Base-by-base conservation (phyloP, 2,888 invertebrate species). In the Thyatira batis region DNA sequence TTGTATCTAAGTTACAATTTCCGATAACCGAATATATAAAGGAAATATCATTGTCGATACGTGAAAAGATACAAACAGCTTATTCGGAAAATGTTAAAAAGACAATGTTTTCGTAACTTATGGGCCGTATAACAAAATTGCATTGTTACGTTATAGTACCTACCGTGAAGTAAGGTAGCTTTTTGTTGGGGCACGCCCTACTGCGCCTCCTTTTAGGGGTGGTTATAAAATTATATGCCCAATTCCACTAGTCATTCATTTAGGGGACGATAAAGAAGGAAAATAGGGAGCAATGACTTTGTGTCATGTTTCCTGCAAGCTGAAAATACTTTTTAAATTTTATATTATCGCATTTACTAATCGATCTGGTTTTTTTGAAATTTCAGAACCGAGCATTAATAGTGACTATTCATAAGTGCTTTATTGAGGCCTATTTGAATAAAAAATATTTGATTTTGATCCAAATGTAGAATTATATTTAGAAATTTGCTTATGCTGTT, bases 191-290 rank as follows among this genome's bases (percentile, higher is more conserved):
- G 54, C 77, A 66, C 77, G 46, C 75, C 79, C 72, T 60, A 33
- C 64, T 53, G 60, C 65, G 61, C 67, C 66, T 65, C 50, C 58
- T 58, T 59, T 54, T 56, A 65, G 68, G 78, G 67, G 68, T 61
- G 69, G 63, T 76, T 78, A 78, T 82, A 73, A 79, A 83, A 82
- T 83, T 80, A 80, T 77, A 73, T 71, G 65, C 69, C 71, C 73
- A 78, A 76, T 77, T 70, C 75, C 73, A 74, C 74, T 69, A 78
- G 75, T 78, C 73, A 77, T 78, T 80, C 69, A 73, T 61, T 58
- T 55, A 70, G 65, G 73, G 72, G 67, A 65, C 54, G 61, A 65
- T 72, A 63, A 63, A 57, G 67, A 67, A 61, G 60, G 51, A 52
- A 65, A 64, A 65, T 67, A 68, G 70, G 64, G 67, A 69, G 68